Percentiles rank a stretch among this genome's conserved stretches.
phyloP scores from a whole-genome alignment of 2,888 invertebrate species.

The Rhagonycha lutea region DNA sequence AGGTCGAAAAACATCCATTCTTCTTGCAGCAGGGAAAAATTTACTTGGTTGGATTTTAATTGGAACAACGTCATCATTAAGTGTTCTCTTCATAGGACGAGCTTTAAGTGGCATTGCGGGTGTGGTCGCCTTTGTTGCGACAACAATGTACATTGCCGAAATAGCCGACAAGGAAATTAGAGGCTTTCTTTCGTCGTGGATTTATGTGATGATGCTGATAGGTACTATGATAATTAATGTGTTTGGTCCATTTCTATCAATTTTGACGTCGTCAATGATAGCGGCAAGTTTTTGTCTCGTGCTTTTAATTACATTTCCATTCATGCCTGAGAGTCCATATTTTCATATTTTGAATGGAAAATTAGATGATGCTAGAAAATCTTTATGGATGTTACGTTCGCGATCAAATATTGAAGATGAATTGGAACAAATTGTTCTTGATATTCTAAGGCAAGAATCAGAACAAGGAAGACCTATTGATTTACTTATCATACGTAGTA shows the following conservation, averaged over 20 bases:
- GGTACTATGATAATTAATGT: slow-evolving; percentile 23
- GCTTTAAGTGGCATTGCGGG: slow-evolving; percentile 37
- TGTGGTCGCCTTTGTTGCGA: slow-evolving; percentile 15
- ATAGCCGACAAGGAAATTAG: slow-evolving; percentile 24
- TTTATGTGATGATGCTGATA: slow-evolving; percentile 23
- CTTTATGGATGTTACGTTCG: slow-evolving; percentile 38
- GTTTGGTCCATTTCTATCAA: slow-evolving; percentile 42
- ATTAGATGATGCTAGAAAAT: slow-evolving; percentile 37
- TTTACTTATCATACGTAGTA: slow-evolving; percentile 42
- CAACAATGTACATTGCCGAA: slow-evolving; percentile 31
- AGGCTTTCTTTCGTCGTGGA: slow-evolving; percentile 23
- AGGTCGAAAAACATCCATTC: slow-evolving; percentile 47
- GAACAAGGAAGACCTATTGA: slow-evolving; percentile 44
- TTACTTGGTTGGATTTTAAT: slow-evolving; percentile 49
- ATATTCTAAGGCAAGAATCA: slow-evolving; percentile 41
- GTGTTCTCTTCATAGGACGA: slow-evolving; percentile 46
- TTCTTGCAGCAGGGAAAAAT: slow-evolving; percentile 44
- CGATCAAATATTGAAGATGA: slow-evolving; percentile 37
- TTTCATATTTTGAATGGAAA: slow-evolving; percentile 39
- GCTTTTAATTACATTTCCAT: slow-evolving; percentile 41
- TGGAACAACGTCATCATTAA: slow-evolving; percentile 44
- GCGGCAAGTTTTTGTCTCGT: slow-evolving; percentile 35
- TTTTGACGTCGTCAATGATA: slow-evolving; percentile 42
- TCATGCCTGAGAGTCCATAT: slow-evolving; percentile 49
- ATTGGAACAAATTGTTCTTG: slow-evolving; percentile 41